These are phyloP conservation scores for Lacanobia wlatinum DNA, from an alignment of 2,888 invertebrate species.

Conservation along the genomic window DNA sequence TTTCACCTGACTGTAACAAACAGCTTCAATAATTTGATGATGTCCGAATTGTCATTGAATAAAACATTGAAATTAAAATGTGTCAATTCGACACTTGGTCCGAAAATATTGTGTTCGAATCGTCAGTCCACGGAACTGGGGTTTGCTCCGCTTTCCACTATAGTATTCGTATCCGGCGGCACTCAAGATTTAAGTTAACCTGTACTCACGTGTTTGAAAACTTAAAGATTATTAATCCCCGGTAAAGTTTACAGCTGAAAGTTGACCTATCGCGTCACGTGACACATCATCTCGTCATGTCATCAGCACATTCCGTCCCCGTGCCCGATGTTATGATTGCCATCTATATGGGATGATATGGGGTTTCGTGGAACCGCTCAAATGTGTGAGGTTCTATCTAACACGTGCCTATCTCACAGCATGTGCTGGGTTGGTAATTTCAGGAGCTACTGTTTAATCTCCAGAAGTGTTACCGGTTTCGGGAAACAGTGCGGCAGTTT, in stretches of 20 bases:
- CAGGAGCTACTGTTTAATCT: background rate
- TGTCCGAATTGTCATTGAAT: too few relatives aligned
- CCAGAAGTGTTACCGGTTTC: background rate
- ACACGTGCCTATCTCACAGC: slow-evolving; percentile 43
- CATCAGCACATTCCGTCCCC: slow-evolving; percentile 12
- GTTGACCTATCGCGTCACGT: background rate
- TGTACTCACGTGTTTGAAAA: too few relatives aligned
- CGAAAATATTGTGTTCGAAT: too few relatives aligned
- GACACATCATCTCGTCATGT: slow-evolving; percentile 5
- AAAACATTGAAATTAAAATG: too few relatives aligned
- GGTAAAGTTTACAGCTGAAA: background rate
- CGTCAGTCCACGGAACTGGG: too few relatives aligned
- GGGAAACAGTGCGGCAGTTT: background rate
- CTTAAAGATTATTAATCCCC: too few relatives aligned
- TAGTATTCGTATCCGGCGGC: too few relatives aligned
- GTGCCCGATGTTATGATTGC: slow-evolving; percentile 47
- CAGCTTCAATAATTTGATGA: too few relatives aligned
- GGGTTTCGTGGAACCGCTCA: slow-evolving; percentile 34
- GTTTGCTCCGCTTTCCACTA: too few relatives aligned
- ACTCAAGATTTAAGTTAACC: too few relatives aligned
- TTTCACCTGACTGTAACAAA: too few relatives aligned
- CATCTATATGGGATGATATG: slow-evolving; percentile 5
- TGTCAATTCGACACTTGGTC: too few relatives aligned
- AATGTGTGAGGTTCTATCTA: background rate
- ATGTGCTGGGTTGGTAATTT: slow-evolving; percentile 1